phyloP scores from a whole-genome alignment of 2,797 vertebrate genomes.

The Girardinus metallicus region DNA sequence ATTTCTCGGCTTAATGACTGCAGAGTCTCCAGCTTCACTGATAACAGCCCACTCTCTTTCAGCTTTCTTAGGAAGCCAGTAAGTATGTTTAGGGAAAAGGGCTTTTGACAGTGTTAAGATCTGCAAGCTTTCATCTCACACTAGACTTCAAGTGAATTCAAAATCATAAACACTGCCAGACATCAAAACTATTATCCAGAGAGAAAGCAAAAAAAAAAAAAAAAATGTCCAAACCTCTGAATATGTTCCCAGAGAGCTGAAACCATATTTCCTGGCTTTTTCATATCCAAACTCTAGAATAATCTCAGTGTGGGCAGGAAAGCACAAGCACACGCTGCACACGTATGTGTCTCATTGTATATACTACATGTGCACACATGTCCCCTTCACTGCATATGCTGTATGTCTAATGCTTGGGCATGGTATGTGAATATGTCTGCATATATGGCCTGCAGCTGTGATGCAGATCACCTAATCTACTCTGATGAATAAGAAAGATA shows the following conservation, averaged over 20 bases:
- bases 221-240: too few species aligned
- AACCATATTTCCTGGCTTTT: constrained; percentile 45
- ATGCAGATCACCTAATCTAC: constrained; percentile 63
- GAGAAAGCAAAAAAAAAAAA: neutral
- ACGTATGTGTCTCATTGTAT: constrained; percentile 9
- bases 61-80: constrained; percentile 8
- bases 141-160: constrained; percentile 17
- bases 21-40: constrained; percentile 1
- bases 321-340: neutral
- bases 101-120: constrained; percentile 24
- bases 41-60: constrained; percentile 16
- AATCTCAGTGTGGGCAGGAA: constrained; percentile 8
- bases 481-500: constrained; percentile 60
- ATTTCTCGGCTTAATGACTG: constrained; percentile 9
- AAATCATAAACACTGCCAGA: constrained; percentile 15
- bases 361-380: constrained; percentile 16
- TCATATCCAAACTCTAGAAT: constrained; percentile 13
- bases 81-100: constrained; percentile 1
- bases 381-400: constrained; percentile 9
- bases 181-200: constrained; percentile 4
- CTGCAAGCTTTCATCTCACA: constrained; percentile 17
- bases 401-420: constrained; percentile 19
- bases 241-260: constrained; percentile 58
- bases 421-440: constrained; percentile 23
- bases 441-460: constrained; percentile 61